A percentile compares a stretch with the other conserved stretches of the same genome.
Conservation (phyloP, 1,140 invertebrate genomes). For the Lineus longissimus region DNA sequence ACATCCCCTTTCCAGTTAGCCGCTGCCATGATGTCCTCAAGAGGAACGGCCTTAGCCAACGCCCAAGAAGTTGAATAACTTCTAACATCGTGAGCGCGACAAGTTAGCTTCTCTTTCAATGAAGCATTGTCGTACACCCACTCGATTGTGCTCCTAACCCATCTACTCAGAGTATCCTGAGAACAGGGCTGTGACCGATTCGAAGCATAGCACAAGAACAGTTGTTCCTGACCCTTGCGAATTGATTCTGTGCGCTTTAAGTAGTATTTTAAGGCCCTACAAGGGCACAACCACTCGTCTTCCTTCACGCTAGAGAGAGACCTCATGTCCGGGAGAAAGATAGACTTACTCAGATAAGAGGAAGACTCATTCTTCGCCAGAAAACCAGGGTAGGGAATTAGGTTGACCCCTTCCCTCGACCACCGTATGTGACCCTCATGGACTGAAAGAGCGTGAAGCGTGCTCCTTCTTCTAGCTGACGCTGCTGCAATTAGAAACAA, state of each 20-base stretch:
- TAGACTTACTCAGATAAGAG: too few relatives aligned
- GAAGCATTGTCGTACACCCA: slow-evolving; percentile 1
- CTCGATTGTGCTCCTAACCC: slow-evolving; percentile 3
- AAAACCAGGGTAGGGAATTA: too few relatives aligned
- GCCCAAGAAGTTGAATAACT: slow-evolving; percentile 11
- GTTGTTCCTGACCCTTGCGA: background rate
- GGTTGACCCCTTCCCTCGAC: too few relatives aligned
- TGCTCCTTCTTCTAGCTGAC: background rate
- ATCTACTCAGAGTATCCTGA: slow-evolving; percentile 9
- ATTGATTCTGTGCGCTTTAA: background rate
- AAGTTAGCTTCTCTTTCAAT: background rate
- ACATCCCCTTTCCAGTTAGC: slow-evolving; percentile 1
- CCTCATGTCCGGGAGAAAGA: too few relatives aligned
- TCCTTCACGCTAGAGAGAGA: too few relatives aligned
- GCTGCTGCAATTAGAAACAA: slow-evolving; percentile 16
- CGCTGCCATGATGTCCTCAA: background rate
- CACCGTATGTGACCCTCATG: too few relatives aligned
- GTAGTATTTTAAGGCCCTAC: slow-evolving; percentile 11
- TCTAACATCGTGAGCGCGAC: slow-evolving; percentile 16
- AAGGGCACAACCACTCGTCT: slow-evolving; percentile 9
- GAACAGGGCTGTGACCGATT: background rate
- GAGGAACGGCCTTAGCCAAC: background rate
- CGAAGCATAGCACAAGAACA: slow-evolving; percentile 8
- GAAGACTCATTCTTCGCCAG: too few relatives aligned
- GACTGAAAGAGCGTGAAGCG: too few relatives aligned